Evolutionary conservation across 1,140 invertebrate species (phyloP), one percentile per base, ranked within the genome.

Genomic region (Lepidotrigona ventralis): DNA sequence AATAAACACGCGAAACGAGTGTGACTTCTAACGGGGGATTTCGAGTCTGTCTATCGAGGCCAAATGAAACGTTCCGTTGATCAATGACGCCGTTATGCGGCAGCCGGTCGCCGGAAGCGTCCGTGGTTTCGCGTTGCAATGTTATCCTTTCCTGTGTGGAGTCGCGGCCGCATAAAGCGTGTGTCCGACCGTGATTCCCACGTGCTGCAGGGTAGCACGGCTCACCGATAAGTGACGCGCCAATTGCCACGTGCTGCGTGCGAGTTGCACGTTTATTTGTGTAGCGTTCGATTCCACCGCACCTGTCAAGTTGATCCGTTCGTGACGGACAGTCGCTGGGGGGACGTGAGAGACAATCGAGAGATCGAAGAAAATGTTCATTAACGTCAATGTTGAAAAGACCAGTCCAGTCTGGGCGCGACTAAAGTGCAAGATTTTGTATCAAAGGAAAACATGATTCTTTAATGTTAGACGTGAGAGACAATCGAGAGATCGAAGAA

Each of bases 51-150:
- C 58, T 76, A 19, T 85, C 53, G 39, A 8, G 70, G n/a, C 29
- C 56, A 29, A 85, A 86, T 77, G 60, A 85, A 86, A 85, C 73
- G 64, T 75, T 80, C 14, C 33, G 73, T 86, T 72, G 73, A 81
- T 85, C 77, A 71, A 85, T 85, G 39, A 69, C 26, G 15, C 79
- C 58, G 54, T 63, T 56, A 74, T 51, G 51, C 29, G 70, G n/a
- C 26, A 17, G 21, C 73, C 72, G 73, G 33, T 26, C 21, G 11
- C 54, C 56, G 73, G 73, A 60, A 33, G 54, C 73, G 54, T 33
- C 54, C 23, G 73, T 26, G 70, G 66, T 84, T 75, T 54, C 63
- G 53, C 71, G 56, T 84, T 60, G 29, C 56, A 39, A 21, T 54
- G 39, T 75, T 85, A 74, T 39, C 70, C 63, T 56, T 63, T 60